Base-by-base conservation (phyloP, 2,113 vertebrate species). In the Manacus vitellinus region DNA sequence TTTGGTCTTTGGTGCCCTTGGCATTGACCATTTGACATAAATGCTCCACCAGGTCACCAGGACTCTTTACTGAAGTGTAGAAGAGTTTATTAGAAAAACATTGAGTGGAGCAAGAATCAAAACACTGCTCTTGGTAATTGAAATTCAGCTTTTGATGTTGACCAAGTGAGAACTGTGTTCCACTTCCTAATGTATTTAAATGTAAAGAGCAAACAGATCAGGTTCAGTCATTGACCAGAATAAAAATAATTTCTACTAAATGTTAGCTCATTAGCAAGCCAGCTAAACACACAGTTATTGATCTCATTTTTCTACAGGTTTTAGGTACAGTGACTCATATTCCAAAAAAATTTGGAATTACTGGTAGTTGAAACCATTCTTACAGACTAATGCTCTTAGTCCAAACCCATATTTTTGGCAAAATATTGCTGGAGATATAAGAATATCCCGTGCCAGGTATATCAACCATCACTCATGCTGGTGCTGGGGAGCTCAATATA, bases 381-480 rank as follows among this genome's bases (percentile, higher is more conserved):
- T 25, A 18, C 10, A 46, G 27, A 16, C 30, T 37, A 35, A 47
- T 8, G 2, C 41, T 78, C 43, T 39, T 41, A 49, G 24, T 28
- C 8, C 13, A 70, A 81, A 46, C 1, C 2, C 3, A 1, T 2
- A 1, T 27, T 87, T 84, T 62, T 67, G 3, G 8, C 33, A 58
- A 58, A 86, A 66, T 63, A 46, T 55, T 46, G 12, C 27, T 25
- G 5, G 10, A 58, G 13, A 11, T n/a, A 6, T 1, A 54, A 66
- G 19, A 44, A 44, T 20, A 37, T 74, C 9, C 11, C 3, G 0
- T 49, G 55, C 25, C 31, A 41, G n/a, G 14, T 78, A 3, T 55
- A 43, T 5, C 14, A 47, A 13, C 16, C 16, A 28, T 6, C 6
- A 14, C 30, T 76, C 33, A 3, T 0, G 0, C 27, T 91, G 63